Conservation (phyloP, 2,888 invertebrate genomes). For the Hoplodrina ambigua region DNA sequence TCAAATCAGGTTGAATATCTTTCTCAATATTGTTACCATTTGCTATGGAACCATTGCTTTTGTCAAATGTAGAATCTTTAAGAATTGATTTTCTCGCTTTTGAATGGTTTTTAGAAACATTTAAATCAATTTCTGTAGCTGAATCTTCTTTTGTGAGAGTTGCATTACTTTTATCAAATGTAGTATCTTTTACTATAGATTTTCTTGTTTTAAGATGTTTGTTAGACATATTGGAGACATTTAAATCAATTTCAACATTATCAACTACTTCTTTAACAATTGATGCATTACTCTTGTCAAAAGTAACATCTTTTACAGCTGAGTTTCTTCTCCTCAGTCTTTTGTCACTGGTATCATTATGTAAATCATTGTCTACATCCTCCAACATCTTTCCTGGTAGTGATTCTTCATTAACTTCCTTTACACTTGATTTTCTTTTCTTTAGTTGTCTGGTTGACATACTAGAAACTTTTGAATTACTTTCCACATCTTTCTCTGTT, state of each 20-base stretch:
- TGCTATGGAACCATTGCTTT: slow-evolving; percentile 36
- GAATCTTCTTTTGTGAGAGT: slow-evolving; percentile 7
- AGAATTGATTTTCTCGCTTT: slow-evolving; percentile 39
- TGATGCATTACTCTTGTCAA: slow-evolving; percentile 32
- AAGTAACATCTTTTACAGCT: slow-evolving; percentile 27
- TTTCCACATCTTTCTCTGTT: slow-evolving; percentile 7
- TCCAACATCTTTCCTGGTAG: neutral
- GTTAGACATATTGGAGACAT: slow-evolving; percentile 24
- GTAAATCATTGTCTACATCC: neutral
- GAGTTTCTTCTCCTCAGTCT: slow-evolving; percentile 18
- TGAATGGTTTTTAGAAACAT: slow-evolving; percentile 1
- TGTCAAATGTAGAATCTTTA: slow-evolving; percentile 52
- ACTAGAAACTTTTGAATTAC: slow-evolving; percentile 22
- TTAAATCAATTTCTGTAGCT: slow-evolving; percentile 12
- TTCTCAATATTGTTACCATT: slow-evolving; percentile 28
- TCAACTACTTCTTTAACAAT: slow-evolving; percentile 6
- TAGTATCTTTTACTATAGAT: slow-evolving; percentile 40
- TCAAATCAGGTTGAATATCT: slow-evolving; percentile 29
- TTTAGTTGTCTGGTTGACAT: slow-evolving; percentile 14
- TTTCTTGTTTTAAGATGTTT: slow-evolving; percentile 26
- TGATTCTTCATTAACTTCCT: slow-evolving; percentile 18
- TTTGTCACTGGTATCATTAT: slow-evolving; percentile 19
- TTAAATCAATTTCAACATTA: neutral
- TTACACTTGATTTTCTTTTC: slow-evolving; percentile 42
- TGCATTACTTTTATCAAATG: slow-evolving; percentile 37